Conservation (phyloP, 2,888 invertebrate species). For the Luperina testacea region DNA sequence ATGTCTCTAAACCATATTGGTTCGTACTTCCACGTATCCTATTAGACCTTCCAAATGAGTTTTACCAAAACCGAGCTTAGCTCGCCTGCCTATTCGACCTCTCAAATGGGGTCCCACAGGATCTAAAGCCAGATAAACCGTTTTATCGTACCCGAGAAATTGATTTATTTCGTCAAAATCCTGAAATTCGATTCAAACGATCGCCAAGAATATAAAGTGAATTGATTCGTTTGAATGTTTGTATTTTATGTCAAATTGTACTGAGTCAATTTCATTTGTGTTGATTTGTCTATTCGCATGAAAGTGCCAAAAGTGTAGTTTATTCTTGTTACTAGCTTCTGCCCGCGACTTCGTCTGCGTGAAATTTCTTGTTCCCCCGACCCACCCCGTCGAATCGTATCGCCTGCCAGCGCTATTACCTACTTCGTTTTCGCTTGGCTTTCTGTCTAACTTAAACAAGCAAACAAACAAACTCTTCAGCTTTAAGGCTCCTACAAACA, state of each 20-base stretch:
- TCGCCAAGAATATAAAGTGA: constrained; percentile 38
- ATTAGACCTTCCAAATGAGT: constrained; percentile 64
- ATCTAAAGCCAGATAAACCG: constrained; percentile 62
- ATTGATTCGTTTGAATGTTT: constrained; percentile 34
- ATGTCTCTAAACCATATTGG: constrained; percentile 39
- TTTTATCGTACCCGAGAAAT: constrained; percentile 59
- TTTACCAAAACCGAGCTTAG: constrained; percentile 62
- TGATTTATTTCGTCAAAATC: constrained; percentile 62
- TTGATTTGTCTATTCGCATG: neutral
- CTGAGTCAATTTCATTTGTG: constrained; percentile 4
- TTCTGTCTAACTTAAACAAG: too few species aligned
- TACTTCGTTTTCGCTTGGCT: neutral
- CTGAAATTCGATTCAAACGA: constrained; percentile 50
- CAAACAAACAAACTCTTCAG: too few species aligned
- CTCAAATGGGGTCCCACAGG: constrained; percentile 54
- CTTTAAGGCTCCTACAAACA: too few species aligned
- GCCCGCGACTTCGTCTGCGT: neutral
- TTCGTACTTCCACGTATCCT: constrained; percentile 38
- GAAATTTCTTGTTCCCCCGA: neutral
- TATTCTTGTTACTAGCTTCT: neutral
- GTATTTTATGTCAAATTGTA: constrained; percentile 26
- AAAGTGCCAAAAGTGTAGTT: neutral
- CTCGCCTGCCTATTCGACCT: constrained; percentile 55
- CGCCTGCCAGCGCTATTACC: neutral
- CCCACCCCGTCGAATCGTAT: neutral